A percentile compares a stretch with the other conserved stretches of the same genome.
These are phyloP conservation scores for Microcebus ravelobensis DNA, from an alignment of 2,113 vertebrate genomes.

Conservation along the genomic window DNA sequence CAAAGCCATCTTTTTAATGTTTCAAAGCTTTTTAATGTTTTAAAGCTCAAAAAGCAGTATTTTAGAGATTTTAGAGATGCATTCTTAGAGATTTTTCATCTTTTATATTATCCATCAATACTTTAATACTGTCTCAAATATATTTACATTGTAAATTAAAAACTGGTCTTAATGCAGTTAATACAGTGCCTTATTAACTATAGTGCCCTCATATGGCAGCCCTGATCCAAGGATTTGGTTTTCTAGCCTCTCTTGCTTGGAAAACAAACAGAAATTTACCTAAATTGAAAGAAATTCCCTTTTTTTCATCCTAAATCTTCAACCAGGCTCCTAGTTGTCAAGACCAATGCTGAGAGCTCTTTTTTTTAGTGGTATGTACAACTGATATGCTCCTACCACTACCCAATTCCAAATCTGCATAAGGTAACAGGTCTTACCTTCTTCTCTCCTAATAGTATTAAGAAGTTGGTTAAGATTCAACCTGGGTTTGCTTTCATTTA, in stretches of 20 bases:
- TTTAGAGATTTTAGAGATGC: too few relatives aligned
- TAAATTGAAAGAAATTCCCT: background rate
- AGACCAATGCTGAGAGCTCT: background rate
- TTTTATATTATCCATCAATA: background rate
- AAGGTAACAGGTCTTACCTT: background rate
- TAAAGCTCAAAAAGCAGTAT: background rate
- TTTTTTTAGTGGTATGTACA: background rate
- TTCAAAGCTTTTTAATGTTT: conserved; percentile 18
- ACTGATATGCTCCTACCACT: background rate
- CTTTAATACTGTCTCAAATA: background rate
- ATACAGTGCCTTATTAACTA: background rate
- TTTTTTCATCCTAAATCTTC: background rate
- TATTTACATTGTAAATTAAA: background rate
- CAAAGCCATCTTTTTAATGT: background rate
- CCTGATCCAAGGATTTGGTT: background rate
- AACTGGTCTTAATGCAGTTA: background rate
- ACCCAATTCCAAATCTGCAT: background rate
- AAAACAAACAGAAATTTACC: background rate
- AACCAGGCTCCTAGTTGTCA: background rate
- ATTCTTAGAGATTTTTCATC: background rate
- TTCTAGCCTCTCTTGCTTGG: background rate
- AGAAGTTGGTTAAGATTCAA: background rate
- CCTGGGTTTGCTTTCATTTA: background rate
- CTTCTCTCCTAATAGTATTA: background rate
- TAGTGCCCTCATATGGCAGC: background rate